Evolutionary conservation across 2,888 invertebrate species (phyloP).

Genomic region (Leptinotarsa peninsularis): DNA sequence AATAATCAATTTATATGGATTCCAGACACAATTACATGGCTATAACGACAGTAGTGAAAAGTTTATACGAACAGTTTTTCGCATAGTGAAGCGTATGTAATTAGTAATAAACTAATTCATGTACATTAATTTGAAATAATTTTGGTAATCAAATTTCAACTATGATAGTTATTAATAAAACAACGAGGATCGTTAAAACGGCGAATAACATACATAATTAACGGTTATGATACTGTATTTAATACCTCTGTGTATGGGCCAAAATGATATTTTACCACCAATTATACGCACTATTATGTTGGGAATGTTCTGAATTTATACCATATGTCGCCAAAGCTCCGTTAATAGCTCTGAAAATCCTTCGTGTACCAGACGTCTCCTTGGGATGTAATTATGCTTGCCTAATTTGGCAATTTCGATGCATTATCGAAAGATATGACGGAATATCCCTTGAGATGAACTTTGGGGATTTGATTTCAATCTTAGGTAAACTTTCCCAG

Average conservation of each 20-base stretch:
- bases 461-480: background rate
- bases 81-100: too few relatives aligned
- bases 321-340: conserved; percentile 23
- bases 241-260: conserved; percentile 7
- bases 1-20: too few relatives aligned
- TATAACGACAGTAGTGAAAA: too few relatives aligned
- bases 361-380: conserved; percentile 18
- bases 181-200: background rate
- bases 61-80: too few relatives aligned
- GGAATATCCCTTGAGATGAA: conserved; percentile 9
- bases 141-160: background rate
- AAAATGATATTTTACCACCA: conserved; percentile 10
- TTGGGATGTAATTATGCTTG: conserved; percentile 23
- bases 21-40: too few relatives aligned
- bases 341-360: conserved; percentile 27
- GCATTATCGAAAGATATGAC: conserved; percentile 19
- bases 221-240: conserved; percentile 13
- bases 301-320: conserved; percentile 24
- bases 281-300: conserved; percentile 20
- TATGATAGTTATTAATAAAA: background rate
- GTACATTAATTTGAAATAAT: background rate
- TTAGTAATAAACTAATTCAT: too few relatives aligned
- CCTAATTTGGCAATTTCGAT: conserved; percentile 22
- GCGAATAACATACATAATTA: background rate
- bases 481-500: background rate